Percentiles rank a stretch among this genome's conserved stretches.
phyloP scores from a whole-genome alignment of 2,113 vertebrate species.

The Nicator chloris region DNA sequence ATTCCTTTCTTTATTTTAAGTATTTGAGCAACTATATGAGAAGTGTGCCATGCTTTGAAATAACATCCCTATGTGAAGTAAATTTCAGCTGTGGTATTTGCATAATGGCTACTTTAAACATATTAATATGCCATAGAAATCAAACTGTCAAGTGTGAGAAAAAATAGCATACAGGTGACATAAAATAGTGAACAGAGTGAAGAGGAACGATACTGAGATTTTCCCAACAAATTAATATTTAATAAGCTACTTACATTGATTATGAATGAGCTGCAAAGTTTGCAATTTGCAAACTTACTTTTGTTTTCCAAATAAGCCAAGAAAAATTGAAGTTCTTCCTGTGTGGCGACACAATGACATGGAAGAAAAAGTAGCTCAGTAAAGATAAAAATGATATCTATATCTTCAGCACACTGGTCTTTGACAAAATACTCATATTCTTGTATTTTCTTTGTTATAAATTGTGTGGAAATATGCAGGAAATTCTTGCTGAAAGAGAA shows the following conservation, averaged over 20 bases:
- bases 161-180: neutral
- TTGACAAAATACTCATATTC: neutral
- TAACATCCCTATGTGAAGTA: neutral
- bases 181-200: neutral
- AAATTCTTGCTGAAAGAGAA: constrained; percentile 5
- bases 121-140: neutral
- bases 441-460: neutral
- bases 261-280: constrained; percentile 19
- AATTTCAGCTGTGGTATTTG: neutral
- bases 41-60: neutral
- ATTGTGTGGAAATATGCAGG: neutral
- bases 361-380: constrained; percentile 33
- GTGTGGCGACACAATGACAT: neutral
- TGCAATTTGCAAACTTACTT: constrained; percentile 8
- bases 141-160: neutral
- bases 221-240: constrained; percentile 8
- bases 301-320: constrained; percentile 5
- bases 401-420: neutral
- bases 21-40: neutral
- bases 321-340: neutral
- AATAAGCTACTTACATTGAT: neutral
- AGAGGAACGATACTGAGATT: neutral
- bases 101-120: neutral
- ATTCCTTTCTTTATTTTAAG: neutral
- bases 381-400: neutral